Conservation (phyloP, 1,140 invertebrate species). For the Monomorium pharaonis region DNA sequence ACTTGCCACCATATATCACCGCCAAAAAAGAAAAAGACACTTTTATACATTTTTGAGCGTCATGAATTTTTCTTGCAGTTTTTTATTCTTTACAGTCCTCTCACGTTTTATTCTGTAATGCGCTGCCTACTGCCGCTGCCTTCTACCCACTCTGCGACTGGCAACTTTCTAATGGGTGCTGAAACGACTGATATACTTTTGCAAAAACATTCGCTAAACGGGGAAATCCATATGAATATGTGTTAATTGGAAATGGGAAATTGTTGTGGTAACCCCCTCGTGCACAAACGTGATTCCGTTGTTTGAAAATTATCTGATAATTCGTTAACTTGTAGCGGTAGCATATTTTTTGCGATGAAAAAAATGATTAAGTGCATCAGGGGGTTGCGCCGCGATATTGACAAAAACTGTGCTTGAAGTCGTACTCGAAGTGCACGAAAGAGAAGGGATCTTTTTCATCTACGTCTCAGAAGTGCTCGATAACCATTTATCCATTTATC, state of each 20-base stretch:
- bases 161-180: conserved; percentile 72
- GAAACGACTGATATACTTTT: conserved; percentile 54
- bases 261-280: not conserved
- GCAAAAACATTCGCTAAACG: conserved; percentile 14
- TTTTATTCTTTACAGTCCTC: conserved; percentile 79
- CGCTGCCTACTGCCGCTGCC: conserved; percentile 81
- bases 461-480: conserved; percentile 28
- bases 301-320: not conserved
- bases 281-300: not conserved
- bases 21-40: conserved; percentile 62
- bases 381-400: conserved; percentile 51
- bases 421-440: conserved; percentile 65
- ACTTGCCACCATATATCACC: conserved; percentile 66
- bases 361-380: not conserved
- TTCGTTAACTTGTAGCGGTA: not conserved
- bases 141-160: conserved; percentile 80
- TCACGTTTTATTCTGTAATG: conserved; percentile 81
- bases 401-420: conserved; percentile 57
- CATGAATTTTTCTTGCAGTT: conserved; percentile 78
- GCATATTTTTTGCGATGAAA: not conserved
- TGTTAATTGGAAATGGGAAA: conserved; percentile 42
- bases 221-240: conserved; percentile 14
- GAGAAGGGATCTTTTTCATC: conserved; percentile 21
- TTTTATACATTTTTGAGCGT: conserved; percentile 75
- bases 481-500: not conserved